A percentile compares a stretch with the other conserved stretches of the same genome.
These are phyloP conservation scores for Aphyosemion australe DNA, from an alignment of 2,113 vertebrate genomes.

Conservation along the genomic window DNA sequence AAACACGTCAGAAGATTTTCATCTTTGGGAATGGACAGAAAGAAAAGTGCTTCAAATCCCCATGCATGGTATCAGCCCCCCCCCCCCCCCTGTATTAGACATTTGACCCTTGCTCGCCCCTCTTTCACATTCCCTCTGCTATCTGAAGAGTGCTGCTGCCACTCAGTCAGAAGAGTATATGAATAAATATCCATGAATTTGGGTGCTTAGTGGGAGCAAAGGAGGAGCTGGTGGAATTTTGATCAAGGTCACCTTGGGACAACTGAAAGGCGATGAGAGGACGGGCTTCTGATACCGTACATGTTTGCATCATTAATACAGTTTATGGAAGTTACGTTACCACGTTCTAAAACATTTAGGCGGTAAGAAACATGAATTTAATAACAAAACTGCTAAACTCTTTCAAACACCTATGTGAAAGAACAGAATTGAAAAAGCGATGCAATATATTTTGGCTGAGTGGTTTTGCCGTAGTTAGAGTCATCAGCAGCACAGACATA, in stretches of 20 bases:
- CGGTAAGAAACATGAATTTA: too few species aligned
- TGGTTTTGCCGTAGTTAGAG: too few species aligned
- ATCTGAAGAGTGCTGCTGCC: slow-evolving; percentile 16
- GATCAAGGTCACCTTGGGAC: slow-evolving; percentile 14
- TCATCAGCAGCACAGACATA: too few species aligned
- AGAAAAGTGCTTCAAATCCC: neutral
- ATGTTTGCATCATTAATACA: too few species aligned
- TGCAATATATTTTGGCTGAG: too few species aligned
- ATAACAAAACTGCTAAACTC: too few species aligned
- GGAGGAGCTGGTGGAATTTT: slow-evolving; percentile 32
- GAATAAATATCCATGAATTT: slow-evolving; percentile 63
- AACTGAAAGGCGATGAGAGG: slow-evolving; percentile 1
- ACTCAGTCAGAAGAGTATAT: slow-evolving; percentile 35
- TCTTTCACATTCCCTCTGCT: slow-evolving; percentile 19
- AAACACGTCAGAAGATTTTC: too few species aligned
- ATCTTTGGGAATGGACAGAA: neutral
- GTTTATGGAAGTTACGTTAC: too few species aligned
- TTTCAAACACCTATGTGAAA: too few species aligned
- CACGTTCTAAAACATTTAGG: too few species aligned
- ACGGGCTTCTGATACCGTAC: too few species aligned
- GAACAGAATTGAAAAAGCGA: too few species aligned
- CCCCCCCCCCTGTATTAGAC: neutral
- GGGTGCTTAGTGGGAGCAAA: slow-evolving; percentile 15
- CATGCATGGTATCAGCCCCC: neutral
- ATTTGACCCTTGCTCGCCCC: neutral